phyloP scores from a whole-genome alignment of 2,888 invertebrate genomes.

The Muschampia plurimacula region DNA sequence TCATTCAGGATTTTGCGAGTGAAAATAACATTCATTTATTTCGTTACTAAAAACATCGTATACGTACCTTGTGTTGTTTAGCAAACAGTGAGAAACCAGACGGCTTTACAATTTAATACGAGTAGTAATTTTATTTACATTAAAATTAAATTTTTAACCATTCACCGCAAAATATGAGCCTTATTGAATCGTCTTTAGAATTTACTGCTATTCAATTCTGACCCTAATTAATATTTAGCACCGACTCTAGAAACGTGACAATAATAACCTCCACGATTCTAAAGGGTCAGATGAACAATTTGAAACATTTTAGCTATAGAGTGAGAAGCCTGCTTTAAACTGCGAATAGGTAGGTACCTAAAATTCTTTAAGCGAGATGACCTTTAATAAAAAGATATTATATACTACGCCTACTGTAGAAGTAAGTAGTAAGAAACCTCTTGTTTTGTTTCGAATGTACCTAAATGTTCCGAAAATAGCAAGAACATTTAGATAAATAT shows the following conservation, averaged over 20 bases:
- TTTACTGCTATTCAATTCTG: slow-evolving; percentile 4
- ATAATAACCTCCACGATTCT: slow-evolving; percentile 24
- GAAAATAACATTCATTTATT: slow-evolving; percentile 1
- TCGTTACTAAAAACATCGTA: background rate
- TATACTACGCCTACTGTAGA: background rate
- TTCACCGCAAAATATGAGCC: background rate
- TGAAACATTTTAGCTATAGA: background rate
- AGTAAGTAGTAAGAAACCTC: background rate
- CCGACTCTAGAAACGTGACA: slow-evolving; percentile 27
- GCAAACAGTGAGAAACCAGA: background rate
- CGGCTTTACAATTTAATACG: background rate
- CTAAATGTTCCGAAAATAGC: background rate
- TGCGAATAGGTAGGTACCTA: background rate
- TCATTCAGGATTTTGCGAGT: slow-evolving; percentile 6
- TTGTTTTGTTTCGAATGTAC: background rate
- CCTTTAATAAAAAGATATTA: background rate
- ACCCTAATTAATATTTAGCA: slow-evolving; percentile 32
- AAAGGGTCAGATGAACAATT: slow-evolving; percentile 9
- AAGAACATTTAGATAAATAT: no score
- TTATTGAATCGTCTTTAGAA: slow-evolving; percentile 14
- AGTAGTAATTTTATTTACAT: background rate
- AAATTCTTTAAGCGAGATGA: background rate
- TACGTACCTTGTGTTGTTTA: background rate
- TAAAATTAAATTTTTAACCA: background rate
- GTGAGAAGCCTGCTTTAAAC: background rate